These are phyloP conservation scores for Blastobasis lacticolella DNA, from an alignment of 2,888 invertebrate species.

Conservation along the genomic window DNA sequence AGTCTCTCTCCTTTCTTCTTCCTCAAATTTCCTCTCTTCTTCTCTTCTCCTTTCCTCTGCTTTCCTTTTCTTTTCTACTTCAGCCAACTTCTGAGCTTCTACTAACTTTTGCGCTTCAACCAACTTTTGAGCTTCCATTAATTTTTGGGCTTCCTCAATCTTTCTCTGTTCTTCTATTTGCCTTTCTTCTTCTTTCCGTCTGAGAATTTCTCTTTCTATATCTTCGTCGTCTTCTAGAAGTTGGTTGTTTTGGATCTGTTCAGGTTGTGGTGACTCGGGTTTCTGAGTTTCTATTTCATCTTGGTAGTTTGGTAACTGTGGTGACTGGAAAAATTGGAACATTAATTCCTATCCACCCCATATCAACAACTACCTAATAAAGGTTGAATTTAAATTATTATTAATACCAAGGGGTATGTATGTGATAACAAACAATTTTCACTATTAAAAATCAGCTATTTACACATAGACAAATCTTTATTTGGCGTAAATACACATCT, in stretches of 20 bases:
- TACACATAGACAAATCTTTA: too few species aligned
- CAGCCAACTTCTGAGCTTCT: constrained; percentile 2
- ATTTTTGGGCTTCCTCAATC: constrained; percentile 5
- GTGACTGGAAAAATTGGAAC: constrained; percentile 29
- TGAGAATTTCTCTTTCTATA: too few species aligned
- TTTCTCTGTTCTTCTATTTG: constrained; percentile 5
- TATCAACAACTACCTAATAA: neutral
- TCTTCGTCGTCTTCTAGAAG: too few species aligned
- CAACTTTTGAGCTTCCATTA: constrained; percentile 3
- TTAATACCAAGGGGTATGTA: too few species aligned
- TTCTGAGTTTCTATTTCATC: too few species aligned
- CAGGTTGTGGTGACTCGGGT: too few species aligned
- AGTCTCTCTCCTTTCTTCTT: constrained; percentile 48
- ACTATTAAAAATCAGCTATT: too few species aligned
- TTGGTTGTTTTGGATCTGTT: too few species aligned
- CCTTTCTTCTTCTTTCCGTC: constrained; percentile 3
- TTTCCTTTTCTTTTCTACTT: constrained; percentile 4
- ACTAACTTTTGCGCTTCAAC: constrained; percentile 6
- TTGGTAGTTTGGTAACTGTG: constrained; percentile 7
- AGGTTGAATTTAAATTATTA: too few species aligned
- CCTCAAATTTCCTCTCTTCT: constrained; percentile 8
- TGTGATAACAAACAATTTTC: too few species aligned
- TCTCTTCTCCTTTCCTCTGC: constrained; percentile 1
- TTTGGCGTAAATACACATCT: too few species aligned
- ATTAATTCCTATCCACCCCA: neutral